Evolutionary conservation across 1,140 invertebrate species (phyloP).

Genomic region (Lineus longissimus): DNA sequence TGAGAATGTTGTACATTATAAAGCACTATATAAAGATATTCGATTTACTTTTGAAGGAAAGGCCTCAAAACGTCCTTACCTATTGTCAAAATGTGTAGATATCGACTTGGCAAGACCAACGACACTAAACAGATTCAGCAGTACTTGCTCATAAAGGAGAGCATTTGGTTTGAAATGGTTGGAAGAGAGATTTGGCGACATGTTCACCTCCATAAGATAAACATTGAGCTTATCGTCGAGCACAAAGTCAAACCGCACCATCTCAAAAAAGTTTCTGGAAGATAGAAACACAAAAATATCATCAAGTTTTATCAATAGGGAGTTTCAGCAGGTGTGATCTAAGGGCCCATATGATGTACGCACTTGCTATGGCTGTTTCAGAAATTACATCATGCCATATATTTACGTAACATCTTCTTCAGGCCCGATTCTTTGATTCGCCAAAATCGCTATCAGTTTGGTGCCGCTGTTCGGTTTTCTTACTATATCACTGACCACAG

Average conservation of each 20-base stretch:
- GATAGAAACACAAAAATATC: neutral
- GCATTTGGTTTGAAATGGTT: conserved; percentile 85
- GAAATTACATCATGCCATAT: no score
- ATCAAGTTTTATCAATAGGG: neutral
- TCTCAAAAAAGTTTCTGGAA: conserved; percentile 82
- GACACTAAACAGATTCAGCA: conserved; percentile 79
- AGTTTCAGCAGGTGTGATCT: no score
- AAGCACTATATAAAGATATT: neutral
- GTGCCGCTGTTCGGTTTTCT: no score
- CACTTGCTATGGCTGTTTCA: no score
- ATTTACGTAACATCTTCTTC: no score
- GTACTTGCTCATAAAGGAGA: conserved; percentile 85
- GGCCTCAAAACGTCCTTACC: conserved; percentile 16
- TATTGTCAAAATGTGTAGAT: conserved; percentile 51
- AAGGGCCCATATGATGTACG: no score
- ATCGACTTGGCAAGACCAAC: conserved; percentile 63
- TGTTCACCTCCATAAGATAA: conserved; percentile 88
- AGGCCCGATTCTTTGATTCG: no score
- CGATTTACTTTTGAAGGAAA: neutral
- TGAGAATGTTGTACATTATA: neutral
- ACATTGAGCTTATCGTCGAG: conserved; percentile 84
- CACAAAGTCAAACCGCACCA: conserved; percentile 90
- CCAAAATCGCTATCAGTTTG: no score
- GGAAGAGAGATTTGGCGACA: conserved; percentile 95
- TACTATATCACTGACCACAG: no score